A percentile compares a stretch with the other conserved stretches of the same genome.
These are phyloP conservation scores for Ganaspis brasiliensis DNA, from an alignment of 2,888 invertebrate genomes.

Conservation along the genomic window DNA sequence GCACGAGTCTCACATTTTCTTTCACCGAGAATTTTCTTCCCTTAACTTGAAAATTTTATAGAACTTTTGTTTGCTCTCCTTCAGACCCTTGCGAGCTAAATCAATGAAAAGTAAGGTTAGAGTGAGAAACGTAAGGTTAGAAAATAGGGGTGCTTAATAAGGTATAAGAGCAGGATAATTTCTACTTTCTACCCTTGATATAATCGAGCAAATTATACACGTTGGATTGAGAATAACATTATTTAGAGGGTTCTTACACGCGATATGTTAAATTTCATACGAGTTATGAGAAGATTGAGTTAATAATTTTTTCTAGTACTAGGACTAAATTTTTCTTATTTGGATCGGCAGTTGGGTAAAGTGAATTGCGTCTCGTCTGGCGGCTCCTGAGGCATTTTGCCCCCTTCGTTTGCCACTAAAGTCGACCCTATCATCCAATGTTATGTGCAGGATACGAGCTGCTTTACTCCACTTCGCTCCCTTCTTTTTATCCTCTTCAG, in stretches of 20 bases:
- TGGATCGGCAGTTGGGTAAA: not conserved
- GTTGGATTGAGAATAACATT: not conserved
- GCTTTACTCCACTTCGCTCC: slow-evolving; percentile 41
- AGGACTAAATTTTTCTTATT: slow-evolving; percentile 15
- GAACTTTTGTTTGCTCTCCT: too few species aligned
- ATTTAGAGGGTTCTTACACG: slow-evolving; percentile 5
- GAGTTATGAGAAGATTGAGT: not conserved
- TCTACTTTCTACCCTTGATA: slow-evolving; percentile 15
- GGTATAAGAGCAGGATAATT: not conserved
- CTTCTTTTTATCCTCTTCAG: slow-evolving; percentile 46
- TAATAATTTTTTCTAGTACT: not conserved
- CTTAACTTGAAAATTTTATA: too few species aligned
- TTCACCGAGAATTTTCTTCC: not conserved
- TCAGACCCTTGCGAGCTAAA: not conserved
- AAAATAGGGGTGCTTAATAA: not conserved
- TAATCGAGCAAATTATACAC: not conserved
- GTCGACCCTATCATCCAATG: slow-evolving; percentile 38
- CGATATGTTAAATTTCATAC: not conserved
- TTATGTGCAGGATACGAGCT: slow-evolving; percentile 38
- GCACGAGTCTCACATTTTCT: not conserved
- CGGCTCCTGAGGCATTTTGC: slow-evolving; percentile 28
- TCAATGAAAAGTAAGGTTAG: slow-evolving; percentile 11
- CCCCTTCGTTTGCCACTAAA: slow-evolving; percentile 42
- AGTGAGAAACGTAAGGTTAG: slow-evolving; percentile 21
- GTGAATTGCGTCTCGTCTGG: slow-evolving; percentile 28